phyloP scores from a whole-genome alignment of 2,797 vertebrate species.

The Distichodus sexfasciatus region DNA sequence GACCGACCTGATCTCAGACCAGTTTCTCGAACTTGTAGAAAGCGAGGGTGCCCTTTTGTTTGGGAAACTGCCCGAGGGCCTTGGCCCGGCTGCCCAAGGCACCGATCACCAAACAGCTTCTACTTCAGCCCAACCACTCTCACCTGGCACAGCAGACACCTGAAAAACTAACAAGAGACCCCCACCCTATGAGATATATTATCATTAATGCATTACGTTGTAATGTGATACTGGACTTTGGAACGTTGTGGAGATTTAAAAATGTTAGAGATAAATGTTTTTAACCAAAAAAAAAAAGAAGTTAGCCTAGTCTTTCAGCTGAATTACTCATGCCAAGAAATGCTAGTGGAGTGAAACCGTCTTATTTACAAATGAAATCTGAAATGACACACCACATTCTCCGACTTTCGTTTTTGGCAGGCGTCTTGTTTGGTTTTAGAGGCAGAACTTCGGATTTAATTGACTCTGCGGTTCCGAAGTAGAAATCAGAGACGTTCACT shows the following conservation, averaged over 20 bases:
- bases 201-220: conserved; percentile 5
- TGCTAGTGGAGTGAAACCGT: conserved; percentile 28
- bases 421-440: conserved; percentile 35
- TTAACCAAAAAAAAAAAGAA: background rate
- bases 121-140: no score
- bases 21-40: no score
- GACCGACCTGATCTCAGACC: conserved; percentile 1
- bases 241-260: conserved; percentile 24
- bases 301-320: background rate
- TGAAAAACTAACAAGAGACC: conserved; percentile 9
- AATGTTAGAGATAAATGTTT: conserved; percentile 3
- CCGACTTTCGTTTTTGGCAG: conserved; percentile 26
- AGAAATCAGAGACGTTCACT: conserved; percentile 25
- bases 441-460: conserved; percentile 38
- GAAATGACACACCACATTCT: conserved; percentile 38
- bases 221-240: conserved; percentile 14
- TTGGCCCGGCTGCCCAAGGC: no score
- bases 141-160: no score
- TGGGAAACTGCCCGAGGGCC: no score
- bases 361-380: conserved; percentile 35
- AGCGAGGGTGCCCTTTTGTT: no score
- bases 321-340: conserved; percentile 25
- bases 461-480: conserved; percentile 32
- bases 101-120: no score
- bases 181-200: background rate